Percentiles rank a stretch among this genome's conserved stretches.
Conservation (phyloP, 2,888 invertebrate genomes). For the Apocheima hispidaria region DNA sequence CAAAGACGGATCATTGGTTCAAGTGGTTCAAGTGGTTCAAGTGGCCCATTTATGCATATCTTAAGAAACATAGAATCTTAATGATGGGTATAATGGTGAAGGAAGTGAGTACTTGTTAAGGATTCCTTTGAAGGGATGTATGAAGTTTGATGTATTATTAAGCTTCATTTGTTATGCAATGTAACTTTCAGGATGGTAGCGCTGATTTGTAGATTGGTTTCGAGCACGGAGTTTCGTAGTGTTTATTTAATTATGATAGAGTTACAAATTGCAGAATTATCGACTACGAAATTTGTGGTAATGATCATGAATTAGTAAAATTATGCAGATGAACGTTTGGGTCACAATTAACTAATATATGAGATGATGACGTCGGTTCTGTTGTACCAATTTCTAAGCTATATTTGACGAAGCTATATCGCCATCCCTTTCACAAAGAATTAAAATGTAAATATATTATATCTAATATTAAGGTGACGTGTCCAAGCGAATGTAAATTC, state of each 20-base stretch:
- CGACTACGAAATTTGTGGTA: background rate
- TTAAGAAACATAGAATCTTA: conserved; percentile 26
- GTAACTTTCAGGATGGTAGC: conserved; percentile 17
- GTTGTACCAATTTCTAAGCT: too few relatives aligned
- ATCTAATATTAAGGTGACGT: too few relatives aligned
- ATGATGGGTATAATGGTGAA: conserved; percentile 25
- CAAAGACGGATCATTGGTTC: conserved; percentile 26
- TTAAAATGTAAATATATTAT: too few relatives aligned
- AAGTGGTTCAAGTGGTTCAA: conserved; percentile 22
- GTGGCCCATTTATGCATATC: conserved; percentile 20
- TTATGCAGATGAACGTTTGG: too few relatives aligned
- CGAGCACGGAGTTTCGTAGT: background rate
- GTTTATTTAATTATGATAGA: background rate
- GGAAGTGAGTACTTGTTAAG: conserved; percentile 29
- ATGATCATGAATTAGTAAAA: background rate
- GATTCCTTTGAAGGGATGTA: conserved; percentile 26
- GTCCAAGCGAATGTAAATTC: too few relatives aligned
- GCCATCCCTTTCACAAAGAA: too few relatives aligned
- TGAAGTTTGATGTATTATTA: conserved; percentile 36
- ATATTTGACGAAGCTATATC: too few relatives aligned
- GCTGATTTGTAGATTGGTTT: conserved; percentile 14
- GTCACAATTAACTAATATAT: too few relatives aligned
- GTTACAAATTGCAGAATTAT: background rate
- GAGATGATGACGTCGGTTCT: too few relatives aligned
- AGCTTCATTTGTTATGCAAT: conserved; percentile 32